Percentiles rank a stretch among this genome's conserved stretches.
Evolutionary conservation across 2,113 vertebrate species (phyloP).

Genomic region (Marmota flaviventris): DNA sequence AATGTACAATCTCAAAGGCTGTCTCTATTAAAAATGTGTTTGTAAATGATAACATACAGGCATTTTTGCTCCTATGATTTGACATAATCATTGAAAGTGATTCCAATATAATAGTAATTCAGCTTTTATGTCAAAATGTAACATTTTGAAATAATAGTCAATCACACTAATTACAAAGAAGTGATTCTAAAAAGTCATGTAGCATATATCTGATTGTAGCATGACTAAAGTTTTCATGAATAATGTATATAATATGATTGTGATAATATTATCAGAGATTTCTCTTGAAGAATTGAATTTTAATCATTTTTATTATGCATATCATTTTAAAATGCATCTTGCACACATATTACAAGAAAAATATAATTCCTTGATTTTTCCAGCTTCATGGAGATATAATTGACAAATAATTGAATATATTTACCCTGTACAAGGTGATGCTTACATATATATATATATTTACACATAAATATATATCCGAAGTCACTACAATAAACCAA

Average conservation of each 20-base stretch:
- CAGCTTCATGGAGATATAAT: neutral
- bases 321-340: neutral
- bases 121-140: conserved; percentile 29
- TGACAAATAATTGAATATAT: neutral
- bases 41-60: conserved; percentile 6
- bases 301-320: neutral
- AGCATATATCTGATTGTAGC: neutral
- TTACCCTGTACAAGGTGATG: neutral
- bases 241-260: conserved; percentile 10
- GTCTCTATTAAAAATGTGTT: conserved; percentile 27
- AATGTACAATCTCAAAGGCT: neutral
- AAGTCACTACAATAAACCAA: too few relatives aligned
- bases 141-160: conserved; percentile 18
- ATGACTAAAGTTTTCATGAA: conserved; percentile 23
- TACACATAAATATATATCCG: too few relatives aligned
- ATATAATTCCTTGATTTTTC: neutral
- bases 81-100: conserved; percentile 49
- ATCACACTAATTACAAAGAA: neutral
- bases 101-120: conserved; percentile 3
- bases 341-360: neutral
- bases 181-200: neutral
- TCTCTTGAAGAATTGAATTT: neutral
- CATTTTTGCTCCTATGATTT: neutral
- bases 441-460: too few relatives aligned
- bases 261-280: neutral